Base-by-base conservation (phyloP, 2,113 vertebrate species). In the Rynchops niger region DNA sequence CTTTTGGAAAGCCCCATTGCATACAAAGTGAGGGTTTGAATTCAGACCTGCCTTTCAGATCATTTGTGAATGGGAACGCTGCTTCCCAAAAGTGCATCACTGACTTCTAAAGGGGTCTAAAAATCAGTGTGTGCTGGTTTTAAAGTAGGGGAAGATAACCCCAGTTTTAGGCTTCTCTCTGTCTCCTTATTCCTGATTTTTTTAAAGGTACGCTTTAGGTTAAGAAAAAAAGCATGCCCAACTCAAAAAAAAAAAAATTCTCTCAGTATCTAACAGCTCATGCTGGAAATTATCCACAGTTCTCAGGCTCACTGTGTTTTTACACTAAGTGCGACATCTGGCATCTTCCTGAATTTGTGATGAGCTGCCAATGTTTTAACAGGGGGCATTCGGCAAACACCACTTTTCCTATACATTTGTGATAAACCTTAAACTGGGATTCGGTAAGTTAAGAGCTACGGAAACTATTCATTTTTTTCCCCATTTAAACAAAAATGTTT, bases 41-140 rank as follows among this genome's bases (percentile, higher is more conserved):
- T 86, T 83, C 73, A 40, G 17, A 72, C 74, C 78, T 94, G 73
- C 38, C 29, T 90, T 93, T 91, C 52, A 82, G 83, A 81, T 65
- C 20, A 9, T 58, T 21, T 36, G 18, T 55, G 47, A 88, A 72
- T 19, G 52, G 73, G 38, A 90, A 84, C 87, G 65, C 19, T 61
- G 53, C 78, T 93, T 93, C 29, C 66, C 73, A 93, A 71, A 86
- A 81, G 55, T 14, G 65, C 26, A 40, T 90, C 94, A 56, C 58
- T 94, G 93, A 88, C 81, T 97, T 95, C 77, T 96, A 86, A 94
- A 52, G 23, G 77, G 56, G 58, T 94, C 52, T 90, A 85, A 94
- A 95, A 95, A 87, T 94, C 94, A 80, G 38, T 40, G 49, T 92
- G 84, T 84, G 50, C 67, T 62, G 36, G 16, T 93, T 95, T 83